Evolutionary conservation across 2,113 vertebrate species (phyloP), one percentile per base, ranked within the genome.

Genomic region (Leptodactylus fuscus): DNA sequence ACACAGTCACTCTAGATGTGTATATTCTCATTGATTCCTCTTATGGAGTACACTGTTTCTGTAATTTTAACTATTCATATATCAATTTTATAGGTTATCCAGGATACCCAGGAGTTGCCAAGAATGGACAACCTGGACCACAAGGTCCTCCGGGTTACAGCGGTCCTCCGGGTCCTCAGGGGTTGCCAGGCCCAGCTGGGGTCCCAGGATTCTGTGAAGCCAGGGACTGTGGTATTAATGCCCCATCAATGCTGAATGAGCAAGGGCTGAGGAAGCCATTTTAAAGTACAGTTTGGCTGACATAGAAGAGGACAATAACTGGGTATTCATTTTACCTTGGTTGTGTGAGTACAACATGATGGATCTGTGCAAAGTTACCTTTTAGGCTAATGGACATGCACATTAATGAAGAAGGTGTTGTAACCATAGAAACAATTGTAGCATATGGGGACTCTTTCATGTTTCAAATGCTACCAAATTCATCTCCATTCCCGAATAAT

Each of bases 191-290:
- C 0, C 46, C 36, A 29, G 73, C 81, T 0, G 92, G 92, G 1
- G 89, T 94, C 12, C 91, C 89, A 0, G 94, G 93, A 18, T 83
- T 95, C 6, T 91, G 91, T 4, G 91, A 95, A 92, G 91, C 93
- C 1, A 90, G 93, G 10, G 92, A 94, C 88, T 95, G 92, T 80
- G 90, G 90, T 85, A 92, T 88, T 27, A 82, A 93, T 8, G 88
- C 91, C 0, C 92, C 92, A 16, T 93, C 91, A 87, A 69, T 91
- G 84, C 91, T 92, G 51, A 91, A 92, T 87, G 93, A 95, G 87
- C 91, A 93, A 86, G 90, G 92, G 76, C 88, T 95, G 79, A 87
- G 92, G 34, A 93, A 93, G 0, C 44, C 73, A 11, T 91, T 91
- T 48, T 94, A 87, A 92, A 7, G 13, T 48, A 55, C 32, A n/a